A percentile compares a stretch with the other conserved stretches of the same genome.
Evolutionary conservation across 1,140 invertebrate genomes (phyloP).

Genomic region (Pinna nobilis): DNA sequence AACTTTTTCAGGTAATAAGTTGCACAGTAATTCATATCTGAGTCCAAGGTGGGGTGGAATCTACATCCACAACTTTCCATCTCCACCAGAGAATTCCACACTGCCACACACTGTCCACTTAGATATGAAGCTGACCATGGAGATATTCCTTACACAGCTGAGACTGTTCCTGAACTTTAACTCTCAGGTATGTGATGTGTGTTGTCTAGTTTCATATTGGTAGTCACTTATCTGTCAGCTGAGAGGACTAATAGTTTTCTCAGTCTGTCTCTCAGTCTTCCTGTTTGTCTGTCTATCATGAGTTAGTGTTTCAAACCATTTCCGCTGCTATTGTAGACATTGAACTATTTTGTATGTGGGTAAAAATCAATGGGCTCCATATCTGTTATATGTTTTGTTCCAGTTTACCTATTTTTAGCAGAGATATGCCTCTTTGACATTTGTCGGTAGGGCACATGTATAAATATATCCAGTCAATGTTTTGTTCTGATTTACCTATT

Average conservation of each 20-base stretch:
- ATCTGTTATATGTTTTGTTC: too few species aligned
- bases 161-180: constrained; percentile 86
- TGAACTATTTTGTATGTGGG: too few species aligned
- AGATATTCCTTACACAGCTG: constrained; percentile 86
- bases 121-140: constrained; percentile 81
- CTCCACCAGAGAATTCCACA: constrained; percentile 71
- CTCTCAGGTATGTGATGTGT: constrained; percentile 75
- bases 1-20: constrained; percentile 35
- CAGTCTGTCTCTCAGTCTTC: too few species aligned
- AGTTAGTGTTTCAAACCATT: background rate
- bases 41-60: constrained; percentile 93
- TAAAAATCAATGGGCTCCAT: too few species aligned
- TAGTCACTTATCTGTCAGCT: too few species aligned
- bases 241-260: too few species aligned
- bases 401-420: too few species aligned
- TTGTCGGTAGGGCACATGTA: too few species aligned
- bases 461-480: too few species aligned
- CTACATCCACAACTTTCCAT: constrained; percentile 74
- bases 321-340: too few species aligned
- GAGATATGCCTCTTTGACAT: too few species aligned
- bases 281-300: background rate
- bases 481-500: too few species aligned
- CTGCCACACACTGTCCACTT: constrained; percentile 78
- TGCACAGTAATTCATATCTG: constrained; percentile 83
- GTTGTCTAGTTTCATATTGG: background rate